phyloP scores from a whole-genome alignment of 2,797 vertebrate genomes.

The Florisuga fusca region DNA sequence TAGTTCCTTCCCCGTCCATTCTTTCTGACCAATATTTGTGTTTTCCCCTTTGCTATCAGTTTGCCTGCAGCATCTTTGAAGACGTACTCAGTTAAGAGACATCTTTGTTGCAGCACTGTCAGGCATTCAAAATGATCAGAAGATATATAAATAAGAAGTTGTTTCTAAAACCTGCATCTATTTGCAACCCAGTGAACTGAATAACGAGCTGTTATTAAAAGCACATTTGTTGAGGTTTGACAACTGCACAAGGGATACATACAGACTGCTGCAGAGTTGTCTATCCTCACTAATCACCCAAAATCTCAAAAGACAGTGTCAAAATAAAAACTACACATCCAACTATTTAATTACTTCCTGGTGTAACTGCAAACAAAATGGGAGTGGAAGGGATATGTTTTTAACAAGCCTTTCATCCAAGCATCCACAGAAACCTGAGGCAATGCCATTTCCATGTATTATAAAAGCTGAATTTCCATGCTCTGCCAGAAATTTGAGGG shows the following conservation, averaged over 20 bases:
- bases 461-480: background rate
- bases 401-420: background rate
- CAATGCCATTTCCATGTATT: background rate
- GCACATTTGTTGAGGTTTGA: constrained; percentile 17
- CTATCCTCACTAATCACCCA: background rate
- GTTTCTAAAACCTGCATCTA: constrained; percentile 24
- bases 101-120: background rate
- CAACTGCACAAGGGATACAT: background rate
- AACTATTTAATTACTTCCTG: background rate
- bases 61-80: constrained; percentile 3
- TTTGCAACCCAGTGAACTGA: background rate
- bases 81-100: background rate
- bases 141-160: constrained; percentile 14
- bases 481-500: background rate
- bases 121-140: background rate
- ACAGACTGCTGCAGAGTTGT: background rate
- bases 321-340: constrained; percentile 11
- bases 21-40: background rate
- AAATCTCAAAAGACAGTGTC: background rate
- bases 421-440: background rate
- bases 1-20: background rate
- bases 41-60: background rate
- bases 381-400: background rate
- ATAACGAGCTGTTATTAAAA: constrained; percentile 16
- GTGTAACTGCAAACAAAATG: background rate